Evolutionary conservation across 2,888 invertebrate species (phyloP).

Genomic region (Chydorus sphaericus): DNA sequence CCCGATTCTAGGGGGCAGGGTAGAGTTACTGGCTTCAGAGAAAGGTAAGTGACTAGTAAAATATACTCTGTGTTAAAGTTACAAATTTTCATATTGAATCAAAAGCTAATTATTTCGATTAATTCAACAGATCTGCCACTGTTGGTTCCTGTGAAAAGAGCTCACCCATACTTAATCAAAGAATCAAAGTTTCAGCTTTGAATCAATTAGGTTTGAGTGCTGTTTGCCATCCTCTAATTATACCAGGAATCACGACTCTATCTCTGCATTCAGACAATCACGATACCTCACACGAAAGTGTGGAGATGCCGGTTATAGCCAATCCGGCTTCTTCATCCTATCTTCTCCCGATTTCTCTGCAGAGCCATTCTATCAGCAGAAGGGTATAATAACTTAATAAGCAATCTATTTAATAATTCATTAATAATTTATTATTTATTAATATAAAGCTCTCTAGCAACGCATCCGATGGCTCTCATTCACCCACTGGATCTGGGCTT

Average conservation of each 20-base stretch:
- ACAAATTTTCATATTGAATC: no score
- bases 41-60: neutral
- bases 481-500: slow-evolving; percentile 8
- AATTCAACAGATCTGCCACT: neutral
- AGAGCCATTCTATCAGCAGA: no score
- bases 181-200: neutral
- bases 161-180: neutral
- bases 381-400: neutral
- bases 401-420: neutral
- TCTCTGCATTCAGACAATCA: neutral
- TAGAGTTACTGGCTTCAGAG: neutral
- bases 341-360: neutral
- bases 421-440: neutral
- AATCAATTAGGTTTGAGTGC: neutral
- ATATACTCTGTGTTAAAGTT: no score
- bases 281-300: neutral
- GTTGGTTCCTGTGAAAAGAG: neutral
- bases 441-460: slow-evolving; percentile 17
- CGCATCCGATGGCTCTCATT: slow-evolving; percentile 10
- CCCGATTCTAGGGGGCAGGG: no score
- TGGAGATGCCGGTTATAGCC: neutral
- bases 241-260: neutral
- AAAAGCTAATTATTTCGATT: no score
- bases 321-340: slow-evolving; percentile 1
- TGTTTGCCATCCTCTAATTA: neutral